phyloP scores from a whole-genome alignment of 2,113 vertebrate species.

The Chunga burmeisteri region DNA sequence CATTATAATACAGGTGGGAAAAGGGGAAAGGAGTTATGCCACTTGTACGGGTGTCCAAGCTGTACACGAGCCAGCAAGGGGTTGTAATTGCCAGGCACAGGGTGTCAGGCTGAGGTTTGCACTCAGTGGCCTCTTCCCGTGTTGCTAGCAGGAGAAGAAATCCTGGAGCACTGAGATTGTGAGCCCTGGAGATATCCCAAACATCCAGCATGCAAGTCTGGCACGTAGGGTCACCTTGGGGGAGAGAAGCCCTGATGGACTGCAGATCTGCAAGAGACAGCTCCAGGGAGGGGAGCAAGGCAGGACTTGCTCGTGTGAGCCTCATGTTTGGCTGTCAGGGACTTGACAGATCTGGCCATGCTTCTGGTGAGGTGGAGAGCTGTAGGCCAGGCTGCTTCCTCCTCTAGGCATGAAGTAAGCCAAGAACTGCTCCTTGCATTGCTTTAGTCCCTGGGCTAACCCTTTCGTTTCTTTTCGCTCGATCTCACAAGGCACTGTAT shows the following conservation, averaged over 20 bases:
- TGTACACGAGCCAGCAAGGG: rapidly evolving
- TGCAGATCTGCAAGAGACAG: neutral
- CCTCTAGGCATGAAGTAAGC: neutral
- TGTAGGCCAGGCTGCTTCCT: neutral
- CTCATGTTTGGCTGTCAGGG: neutral
- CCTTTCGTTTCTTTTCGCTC: neutral
- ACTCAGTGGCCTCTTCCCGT: rapidly evolving
- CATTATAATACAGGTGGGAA: neutral
- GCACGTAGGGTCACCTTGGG: neutral
- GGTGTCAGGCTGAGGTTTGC: neutral
- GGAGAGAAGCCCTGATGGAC: neutral
- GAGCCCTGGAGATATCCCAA: neutral
- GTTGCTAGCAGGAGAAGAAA: neutral
- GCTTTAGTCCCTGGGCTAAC: neutral
- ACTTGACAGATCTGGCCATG: neutral
- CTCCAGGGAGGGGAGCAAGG: neutral
- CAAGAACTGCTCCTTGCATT: neutral
- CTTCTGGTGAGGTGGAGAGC: neutral
- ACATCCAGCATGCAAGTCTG: neutral
- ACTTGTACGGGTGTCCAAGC: neutral
- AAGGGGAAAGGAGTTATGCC: neutral
- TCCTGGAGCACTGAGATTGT: neutral
- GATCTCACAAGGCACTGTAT: neutral
- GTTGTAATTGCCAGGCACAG: rapidly evolving
- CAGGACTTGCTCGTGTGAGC: neutral